phyloP scores from a whole-genome alignment of 1,140 invertebrate genomes.

The Capitella teleta region DNA sequence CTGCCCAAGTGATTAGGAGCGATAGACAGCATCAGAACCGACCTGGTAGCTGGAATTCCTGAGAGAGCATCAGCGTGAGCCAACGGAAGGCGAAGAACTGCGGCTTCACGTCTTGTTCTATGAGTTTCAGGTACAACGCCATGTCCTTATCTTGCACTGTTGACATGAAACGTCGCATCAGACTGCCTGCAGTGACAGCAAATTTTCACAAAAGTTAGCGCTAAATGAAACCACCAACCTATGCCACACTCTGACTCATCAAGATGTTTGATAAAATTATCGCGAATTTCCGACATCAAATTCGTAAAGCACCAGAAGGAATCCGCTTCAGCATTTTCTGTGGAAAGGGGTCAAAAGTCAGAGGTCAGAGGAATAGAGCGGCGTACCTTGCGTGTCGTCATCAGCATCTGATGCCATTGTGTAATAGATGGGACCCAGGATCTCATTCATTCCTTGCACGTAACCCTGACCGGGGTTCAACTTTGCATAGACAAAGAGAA shows the following conservation, averaged over 20 bases:
- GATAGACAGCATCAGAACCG: not conserved
- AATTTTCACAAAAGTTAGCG: not conserved
- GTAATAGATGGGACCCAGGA: conserved; percentile 96
- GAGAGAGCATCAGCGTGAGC: conserved; percentile 89
- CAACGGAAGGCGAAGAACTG: conserved; percentile 96
- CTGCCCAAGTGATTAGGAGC: not conserved
- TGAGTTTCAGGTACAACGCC: conserved; percentile 61
- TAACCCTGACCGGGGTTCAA: conserved; percentile 95
- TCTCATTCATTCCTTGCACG: conserved; percentile 98
- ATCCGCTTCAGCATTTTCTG: conserved; percentile 89
- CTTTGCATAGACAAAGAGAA: conserved; percentile 94
- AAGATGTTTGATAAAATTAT: conserved; percentile 86
- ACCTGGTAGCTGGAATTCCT: conserved; percentile 87
- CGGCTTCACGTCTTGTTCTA: conserved; percentile 72
- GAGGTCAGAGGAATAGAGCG: too few species aligned
- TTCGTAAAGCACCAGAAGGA: conserved; percentile 97
- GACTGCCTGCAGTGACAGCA: conserved; percentile 19
- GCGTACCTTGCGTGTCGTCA: conserved; percentile 12
- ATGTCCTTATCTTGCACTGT: conserved; percentile 66
- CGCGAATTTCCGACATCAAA: conserved; percentile 90
- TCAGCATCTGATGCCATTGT: conserved; percentile 85
- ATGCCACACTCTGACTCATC: conserved; percentile 71
- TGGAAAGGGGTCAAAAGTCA: not conserved
- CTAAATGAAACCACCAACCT: conserved; percentile 40
- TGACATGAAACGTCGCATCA: conserved; percentile 54